These are phyloP conservation scores for Mormyrus iriodes DNA, from an alignment of 2,113 vertebrate species.

Conservation along the genomic window DNA sequence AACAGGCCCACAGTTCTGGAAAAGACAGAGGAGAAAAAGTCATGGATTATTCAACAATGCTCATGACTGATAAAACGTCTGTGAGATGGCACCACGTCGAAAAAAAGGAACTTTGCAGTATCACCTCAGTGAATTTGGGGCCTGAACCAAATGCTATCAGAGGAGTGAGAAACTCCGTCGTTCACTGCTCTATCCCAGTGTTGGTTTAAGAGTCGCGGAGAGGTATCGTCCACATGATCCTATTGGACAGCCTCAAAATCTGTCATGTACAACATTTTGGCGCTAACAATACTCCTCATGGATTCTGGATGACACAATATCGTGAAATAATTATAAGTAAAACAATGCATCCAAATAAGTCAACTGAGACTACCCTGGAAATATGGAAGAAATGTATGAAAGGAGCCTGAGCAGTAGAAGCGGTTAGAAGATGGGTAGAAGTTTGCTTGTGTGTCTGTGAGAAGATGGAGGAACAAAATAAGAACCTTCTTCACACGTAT, in stretches of 20 bases:
- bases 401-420: not conserved
- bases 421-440: not conserved
- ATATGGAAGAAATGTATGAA: not conserved
- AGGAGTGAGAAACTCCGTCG: not conserved
- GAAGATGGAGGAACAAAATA: not conserved
- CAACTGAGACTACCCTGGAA: not conserved
- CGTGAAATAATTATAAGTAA: not conserved
- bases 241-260: not conserved
- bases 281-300: not conserved
- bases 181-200: not conserved
- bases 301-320: not conserved
- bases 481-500: not conserved
- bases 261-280: not conserved
- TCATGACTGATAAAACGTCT: not conserved
- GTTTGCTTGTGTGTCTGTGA: not conserved
- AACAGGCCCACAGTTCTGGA: not conserved
- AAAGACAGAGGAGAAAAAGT: not conserved
- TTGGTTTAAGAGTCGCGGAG: not conserved
- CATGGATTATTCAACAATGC: conserved; percentile 1
- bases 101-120: not conserved
- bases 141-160: not conserved
- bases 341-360: not conserved
- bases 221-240: not conserved
- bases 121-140: not conserved
- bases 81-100: not conserved